Percentiles rank a stretch among this genome's conserved stretches.
These are phyloP conservation scores for Andrena bucephala DNA, from an alignment of 2,888 invertebrate genomes.

Conservation along the genomic window DNA sequence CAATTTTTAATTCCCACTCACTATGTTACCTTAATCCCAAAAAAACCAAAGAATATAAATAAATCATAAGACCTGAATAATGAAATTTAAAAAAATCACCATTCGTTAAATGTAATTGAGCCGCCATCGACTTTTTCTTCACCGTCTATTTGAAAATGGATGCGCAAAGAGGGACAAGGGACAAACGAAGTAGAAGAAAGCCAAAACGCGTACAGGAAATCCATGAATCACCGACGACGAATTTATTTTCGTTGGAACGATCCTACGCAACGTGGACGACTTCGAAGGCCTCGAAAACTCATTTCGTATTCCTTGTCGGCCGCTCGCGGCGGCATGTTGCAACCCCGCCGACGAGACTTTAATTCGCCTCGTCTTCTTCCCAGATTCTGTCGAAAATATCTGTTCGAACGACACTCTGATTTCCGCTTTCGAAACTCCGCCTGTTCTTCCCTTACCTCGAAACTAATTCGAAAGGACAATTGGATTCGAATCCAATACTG, in stretches of 20 bases:
- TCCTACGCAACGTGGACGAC: slow-evolving; percentile 58
- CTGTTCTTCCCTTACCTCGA: not conserved
- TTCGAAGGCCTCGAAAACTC: slow-evolving; percentile 58
- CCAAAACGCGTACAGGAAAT: slow-evolving; percentile 52
- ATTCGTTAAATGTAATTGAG: not conserved
- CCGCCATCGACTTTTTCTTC: slow-evolving; percentile 4
- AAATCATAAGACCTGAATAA: not conserved
- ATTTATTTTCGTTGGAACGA: slow-evolving; percentile 60
- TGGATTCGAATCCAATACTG: not conserved
- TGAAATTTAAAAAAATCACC: not conserved
- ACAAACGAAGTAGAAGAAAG: not conserved
- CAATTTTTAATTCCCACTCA: not conserved
- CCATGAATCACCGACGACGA: slow-evolving; percentile 56
- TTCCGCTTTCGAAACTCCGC: slow-evolving; percentile 17
- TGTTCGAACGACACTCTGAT: not conserved
- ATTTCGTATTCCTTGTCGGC: slow-evolving; percentile 48
- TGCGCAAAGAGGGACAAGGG: slow-evolving; percentile 8
- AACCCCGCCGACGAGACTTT: slow-evolving; percentile 30
- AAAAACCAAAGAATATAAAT: not conserved
- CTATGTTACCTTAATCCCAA: not conserved
- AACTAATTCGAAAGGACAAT: slow-evolving; percentile 9
- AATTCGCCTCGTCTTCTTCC: slow-evolving; percentile 24
- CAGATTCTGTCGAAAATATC: slow-evolving; percentile 39
- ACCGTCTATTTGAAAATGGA: slow-evolving; percentile 11
- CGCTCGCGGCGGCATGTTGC: slow-evolving; percentile 24